phyloP scores from a whole-genome alignment of 2,113 vertebrate genomes.

The Myiopsitta monachus region DNA sequence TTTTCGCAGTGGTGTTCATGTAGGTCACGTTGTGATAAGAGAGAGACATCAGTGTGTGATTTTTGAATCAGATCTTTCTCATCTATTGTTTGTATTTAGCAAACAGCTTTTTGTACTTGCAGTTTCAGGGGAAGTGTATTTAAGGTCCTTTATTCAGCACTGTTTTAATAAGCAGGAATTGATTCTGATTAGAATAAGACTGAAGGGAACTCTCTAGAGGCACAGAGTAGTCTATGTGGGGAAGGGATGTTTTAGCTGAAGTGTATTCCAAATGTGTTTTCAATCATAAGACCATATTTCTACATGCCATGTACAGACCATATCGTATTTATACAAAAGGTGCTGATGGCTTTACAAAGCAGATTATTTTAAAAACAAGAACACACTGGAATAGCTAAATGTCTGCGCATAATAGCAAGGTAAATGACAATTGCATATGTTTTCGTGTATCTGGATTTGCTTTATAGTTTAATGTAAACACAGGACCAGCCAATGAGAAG shows the following conservation, averaged over 20 bases:
- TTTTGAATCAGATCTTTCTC: background rate
- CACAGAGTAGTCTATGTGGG: background rate
- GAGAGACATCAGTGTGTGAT: accelerated
- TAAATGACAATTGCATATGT: background rate
- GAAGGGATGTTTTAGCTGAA: background rate
- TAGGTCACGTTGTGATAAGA: background rate
- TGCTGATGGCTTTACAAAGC: background rate
- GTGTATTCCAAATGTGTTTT: background rate
- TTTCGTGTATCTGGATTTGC: background rate
- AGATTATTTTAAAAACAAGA: background rate
- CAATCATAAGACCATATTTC: accelerated
- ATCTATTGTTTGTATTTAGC: background rate
- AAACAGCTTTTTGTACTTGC: background rate
- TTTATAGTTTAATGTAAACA: background rate
- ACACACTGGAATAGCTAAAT: background rate
- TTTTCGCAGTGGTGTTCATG: background rate
- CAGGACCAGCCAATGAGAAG: background rate
- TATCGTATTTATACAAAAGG: background rate
- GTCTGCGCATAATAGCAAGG: background rate
- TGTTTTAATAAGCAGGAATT: background rate
- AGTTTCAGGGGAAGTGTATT: background rate
- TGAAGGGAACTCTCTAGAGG: background rate
- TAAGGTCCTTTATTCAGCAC: background rate
- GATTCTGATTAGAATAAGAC: background rate
- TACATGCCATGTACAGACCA: accelerated